Conservation (phyloP, 1,140 invertebrate genomes). For the Tribolium castaneum region DNA sequence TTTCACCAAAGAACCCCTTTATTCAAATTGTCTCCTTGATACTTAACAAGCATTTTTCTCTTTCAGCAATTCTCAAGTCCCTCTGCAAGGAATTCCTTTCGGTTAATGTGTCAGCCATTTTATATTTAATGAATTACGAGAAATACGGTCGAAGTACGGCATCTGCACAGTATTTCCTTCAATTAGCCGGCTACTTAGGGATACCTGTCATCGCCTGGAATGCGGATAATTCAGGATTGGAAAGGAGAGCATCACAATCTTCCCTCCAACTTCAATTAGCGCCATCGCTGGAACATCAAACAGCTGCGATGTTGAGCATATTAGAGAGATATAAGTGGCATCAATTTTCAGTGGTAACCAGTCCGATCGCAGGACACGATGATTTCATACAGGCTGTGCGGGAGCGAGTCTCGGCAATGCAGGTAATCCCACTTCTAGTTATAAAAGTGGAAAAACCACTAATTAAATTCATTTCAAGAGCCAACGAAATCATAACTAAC, state of each 20-base stretch:
- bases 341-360: conserved; percentile 93
- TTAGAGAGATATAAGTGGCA: conserved; percentile 96
- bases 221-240: conserved; percentile 84
- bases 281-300: conserved; percentile 93
- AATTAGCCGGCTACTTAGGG: conserved; percentile 78
- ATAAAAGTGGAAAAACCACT: neutral
- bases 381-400: conserved; percentile 94
- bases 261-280: conserved; percentile 90
- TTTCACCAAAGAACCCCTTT: too few relatives aligned
- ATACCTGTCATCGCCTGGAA: conserved; percentile 95
- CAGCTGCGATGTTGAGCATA: conserved; percentile 92
- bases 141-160: conserved; percentile 88
- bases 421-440: conserved; percentile 62
- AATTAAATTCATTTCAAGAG: neutral
- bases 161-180: conserved; percentile 92
- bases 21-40: too few relatives aligned
- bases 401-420: conserved; percentile 84
- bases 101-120: conserved; percentile 89
- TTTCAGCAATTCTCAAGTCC: conserved; percentile 84
- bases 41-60: conserved; percentile 44
- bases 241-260: conserved; percentile 82
- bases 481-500: neutral
- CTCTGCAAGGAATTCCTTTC: conserved; percentile 90
- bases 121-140: conserved; percentile 95
- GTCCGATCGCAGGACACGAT: conserved; percentile 91